Evolutionary conservation across 2,113 vertebrate species (phyloP), one percentile per base, ranked within the genome.

Genomic region (Pontoporia blainvillei): DNA sequence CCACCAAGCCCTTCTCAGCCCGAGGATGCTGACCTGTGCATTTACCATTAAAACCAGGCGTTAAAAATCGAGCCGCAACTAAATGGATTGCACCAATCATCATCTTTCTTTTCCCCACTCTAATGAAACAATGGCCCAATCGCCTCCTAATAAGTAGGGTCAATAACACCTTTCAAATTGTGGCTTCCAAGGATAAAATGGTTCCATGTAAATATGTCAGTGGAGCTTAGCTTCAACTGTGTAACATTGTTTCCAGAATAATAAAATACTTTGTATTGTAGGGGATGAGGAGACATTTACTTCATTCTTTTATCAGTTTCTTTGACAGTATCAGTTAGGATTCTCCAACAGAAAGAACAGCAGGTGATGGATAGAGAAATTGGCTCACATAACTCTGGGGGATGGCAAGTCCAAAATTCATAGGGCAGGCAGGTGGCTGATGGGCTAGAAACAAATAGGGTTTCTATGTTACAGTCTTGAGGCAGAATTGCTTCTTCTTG

Each of bases 281-380:
- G 20, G 34, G 10, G 0, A n/a, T 64, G 4, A 79, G 14, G 6
- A 9, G 8, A 8, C 3, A 0, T 86, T 79, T 49, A 34, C 14
- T 86, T 86, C 54, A 66, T 39, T 93, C 25, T 54, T 72, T 88
- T 81, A 76, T 18, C 61, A 78, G 36, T 39, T 75, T 6, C 25
- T 86, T 44, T 85, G 31, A 46, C 39, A 44, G 0, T 66, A 64
- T 87, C 25, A 79, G 12, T 46, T 21, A 73, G 34, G 15, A 27
- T 39, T 81, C 25, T 92, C n/a, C 31, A 67, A 64, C 89, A 90
- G 61, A 46, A 11, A 86, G 57, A 87, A 25, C 0, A 41, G 39
- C 46, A 13, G 52, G 34, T 29, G 34, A 92, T 14, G 44, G 27
- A 54, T 14, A 54, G 27, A 54, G 5, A 88, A 86, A 69, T 20